These are phyloP conservation scores for Typhlichthys eigenmanni DNA, from an alignment of 2,797 vertebrate species.

Conservation along the genomic window DNA sequence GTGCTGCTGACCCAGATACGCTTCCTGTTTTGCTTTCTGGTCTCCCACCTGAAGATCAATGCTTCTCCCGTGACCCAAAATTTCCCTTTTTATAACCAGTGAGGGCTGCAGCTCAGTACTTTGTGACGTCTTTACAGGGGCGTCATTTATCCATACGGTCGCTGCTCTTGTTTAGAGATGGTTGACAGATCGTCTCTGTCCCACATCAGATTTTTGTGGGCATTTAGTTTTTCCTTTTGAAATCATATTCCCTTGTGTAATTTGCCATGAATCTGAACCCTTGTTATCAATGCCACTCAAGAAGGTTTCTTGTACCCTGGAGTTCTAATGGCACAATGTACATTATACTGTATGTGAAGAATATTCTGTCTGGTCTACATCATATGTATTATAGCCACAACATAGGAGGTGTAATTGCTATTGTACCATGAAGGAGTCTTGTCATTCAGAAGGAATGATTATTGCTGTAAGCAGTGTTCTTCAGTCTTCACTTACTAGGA, in stretches of 20 bases:
- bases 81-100: constrained; percentile 60
- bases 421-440: not conserved
- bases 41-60: constrained; percentile 25
- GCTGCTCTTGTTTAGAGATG: not conserved
- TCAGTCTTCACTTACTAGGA: too few species aligned
- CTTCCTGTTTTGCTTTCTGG: constrained; percentile 47
- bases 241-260: not conserved
- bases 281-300: constrained; percentile 4
- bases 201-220: too few species aligned
- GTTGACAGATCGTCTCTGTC: not conserved
- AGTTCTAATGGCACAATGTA: not conserved
- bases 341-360: too few species aligned
- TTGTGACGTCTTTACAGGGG: constrained; percentile 40
- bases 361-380: too few species aligned
- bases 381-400: not conserved
- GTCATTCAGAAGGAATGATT: not conserved
- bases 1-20: constrained; percentile 61
- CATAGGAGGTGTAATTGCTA: not conserved
- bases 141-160: constrained; percentile 8
- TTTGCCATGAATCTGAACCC: not conserved
- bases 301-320: not conserved
- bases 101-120: constrained; percentile 49
- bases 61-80: constrained; percentile 29
- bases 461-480: not conserved
- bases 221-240: not conserved